A percentile compares a stretch with the other conserved stretches of the same genome.
Conservation (phyloP, 2,113 vertebrate genomes). For the Leptocoma aspasia region DNA sequence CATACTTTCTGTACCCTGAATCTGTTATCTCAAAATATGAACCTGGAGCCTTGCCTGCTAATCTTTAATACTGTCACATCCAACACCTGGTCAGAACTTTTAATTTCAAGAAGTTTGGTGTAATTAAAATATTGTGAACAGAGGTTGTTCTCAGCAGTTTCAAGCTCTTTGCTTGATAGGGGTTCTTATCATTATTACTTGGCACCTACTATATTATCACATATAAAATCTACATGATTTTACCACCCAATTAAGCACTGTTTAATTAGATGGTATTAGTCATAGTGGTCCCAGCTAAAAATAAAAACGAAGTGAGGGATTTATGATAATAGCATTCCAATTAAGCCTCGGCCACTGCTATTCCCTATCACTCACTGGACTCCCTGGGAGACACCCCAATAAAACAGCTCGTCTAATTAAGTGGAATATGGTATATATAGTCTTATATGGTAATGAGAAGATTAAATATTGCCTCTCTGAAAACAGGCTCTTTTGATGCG, state of each 20-base stretch:
- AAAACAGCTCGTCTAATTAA: neutral
- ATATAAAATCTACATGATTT: slow-evolving; percentile 4
- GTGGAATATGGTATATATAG: neutral
- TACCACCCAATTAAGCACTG: slow-evolving; percentile 19
- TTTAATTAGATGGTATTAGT: slow-evolving; percentile 34
- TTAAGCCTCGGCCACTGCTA: neutral
- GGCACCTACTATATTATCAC: neutral
- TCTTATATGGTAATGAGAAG: neutral
- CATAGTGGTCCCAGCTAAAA: slow-evolving; percentile 1
- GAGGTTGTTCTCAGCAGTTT: neutral
- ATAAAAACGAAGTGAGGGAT: neutral
- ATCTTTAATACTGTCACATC: neutral
- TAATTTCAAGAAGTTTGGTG: neutral
- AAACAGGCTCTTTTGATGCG: neutral
- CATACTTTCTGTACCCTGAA: neutral
- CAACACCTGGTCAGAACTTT: neutral
- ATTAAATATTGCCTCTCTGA: neutral
- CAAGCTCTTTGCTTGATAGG: neutral
- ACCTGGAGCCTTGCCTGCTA: neutral
- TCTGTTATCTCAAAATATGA: neutral
- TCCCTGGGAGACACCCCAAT: neutral
- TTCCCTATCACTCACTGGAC: neutral
- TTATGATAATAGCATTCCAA: neutral
- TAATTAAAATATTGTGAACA: neutral
- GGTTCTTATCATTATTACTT: neutral